Percentiles rank a stretch among this genome's conserved stretches.
Conservation (phyloP, 2,797 vertebrate species). For the Lagodon rhomboides region DNA sequence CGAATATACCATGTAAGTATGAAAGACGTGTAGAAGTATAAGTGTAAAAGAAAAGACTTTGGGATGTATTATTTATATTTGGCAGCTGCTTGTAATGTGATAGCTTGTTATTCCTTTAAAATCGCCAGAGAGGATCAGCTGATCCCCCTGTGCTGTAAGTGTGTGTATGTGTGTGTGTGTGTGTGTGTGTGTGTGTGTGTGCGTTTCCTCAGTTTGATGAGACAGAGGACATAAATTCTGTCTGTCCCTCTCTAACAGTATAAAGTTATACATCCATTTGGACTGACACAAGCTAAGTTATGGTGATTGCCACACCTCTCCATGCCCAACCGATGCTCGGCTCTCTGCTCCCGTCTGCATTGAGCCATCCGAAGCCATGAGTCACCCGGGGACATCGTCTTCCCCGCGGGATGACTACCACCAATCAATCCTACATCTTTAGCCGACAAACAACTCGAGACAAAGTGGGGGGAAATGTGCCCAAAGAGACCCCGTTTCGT, state of each 20-base stretch:
- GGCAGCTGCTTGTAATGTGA: slow-evolving; percentile 25
- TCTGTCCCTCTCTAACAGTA: slow-evolving; percentile 36
- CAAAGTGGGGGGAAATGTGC: slow-evolving; percentile 44
- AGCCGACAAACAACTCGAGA: slow-evolving; percentile 57
- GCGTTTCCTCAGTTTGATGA: slow-evolving; percentile 4
- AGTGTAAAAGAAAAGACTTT: background rate
- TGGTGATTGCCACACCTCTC: slow-evolving; percentile 32
- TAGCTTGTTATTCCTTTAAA: slow-evolving; percentile 28
- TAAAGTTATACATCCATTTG: slow-evolving; percentile 44
- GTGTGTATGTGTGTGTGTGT: slow-evolving; percentile 21
- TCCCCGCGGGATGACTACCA: slow-evolving; percentile 62
- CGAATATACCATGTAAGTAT: background rate
- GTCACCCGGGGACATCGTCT: slow-evolving; percentile 53
- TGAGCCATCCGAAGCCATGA: slow-evolving; percentile 59
- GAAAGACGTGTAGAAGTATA: no score
- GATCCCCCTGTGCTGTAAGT: background rate
- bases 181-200: background rate
- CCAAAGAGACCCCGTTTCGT: slow-evolving; percentile 61
- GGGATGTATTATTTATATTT: slow-evolving; percentile 16
- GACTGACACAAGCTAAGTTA: slow-evolving; percentile 41
- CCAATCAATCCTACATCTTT: slow-evolving; percentile 76
- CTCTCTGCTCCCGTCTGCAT: slow-evolving; percentile 27
- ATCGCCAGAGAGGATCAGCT: slow-evolving; percentile 9
- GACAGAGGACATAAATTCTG: slow-evolving; percentile 24
- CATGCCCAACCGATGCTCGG: slow-evolving; percentile 42